These are phyloP conservation scores for Thrips palmi DNA, from an alignment of 1,140 invertebrate genomes.

Conservation along the genomic window DNA sequence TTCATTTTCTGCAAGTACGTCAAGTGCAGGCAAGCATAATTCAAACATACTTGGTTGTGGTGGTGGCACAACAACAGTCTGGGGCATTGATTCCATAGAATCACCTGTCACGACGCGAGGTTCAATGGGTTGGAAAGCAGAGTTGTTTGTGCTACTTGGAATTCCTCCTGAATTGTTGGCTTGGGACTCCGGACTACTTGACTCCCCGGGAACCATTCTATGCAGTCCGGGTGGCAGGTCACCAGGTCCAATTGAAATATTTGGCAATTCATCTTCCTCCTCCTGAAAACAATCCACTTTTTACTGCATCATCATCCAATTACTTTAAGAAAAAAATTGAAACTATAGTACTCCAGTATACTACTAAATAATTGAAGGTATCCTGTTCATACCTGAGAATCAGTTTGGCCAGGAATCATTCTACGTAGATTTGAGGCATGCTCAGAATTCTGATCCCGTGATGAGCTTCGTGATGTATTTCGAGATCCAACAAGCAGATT, in stretches of 20 bases:
- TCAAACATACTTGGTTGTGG: neutral
- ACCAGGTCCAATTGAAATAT: slow-evolving; percentile 1
- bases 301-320: slow-evolving; percentile 8
- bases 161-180: slow-evolving; percentile 13
- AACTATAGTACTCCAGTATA: neutral
- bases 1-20: slow-evolving; percentile 7
- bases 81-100: neutral
- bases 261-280: slow-evolving; percentile 2
- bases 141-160: too few relatives aligned
- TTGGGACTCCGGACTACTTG: slow-evolving; percentile 28
- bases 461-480: neutral
- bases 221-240: slow-evolving; percentile 35
- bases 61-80: slow-evolving; percentile 1
- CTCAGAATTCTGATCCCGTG: slow-evolving; percentile 11
- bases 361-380: neutral
- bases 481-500: slow-evolving; percentile 4
- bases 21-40: slow-evolving; percentile 4
- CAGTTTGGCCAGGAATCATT: slow-evolving; percentile 9
- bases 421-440: slow-evolving; percentile 2
- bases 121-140: too few relatives aligned
- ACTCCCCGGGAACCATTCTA: slow-evolving; percentile 41
- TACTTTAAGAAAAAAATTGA: neutral
- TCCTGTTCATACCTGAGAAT: neutral
- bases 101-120: neutral
- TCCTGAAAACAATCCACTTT: slow-evolving; percentile 12